Evolutionary conservation across 2,113 vertebrate species (phyloP).

Genomic region (Cyanoliseus patagonus): DNA sequence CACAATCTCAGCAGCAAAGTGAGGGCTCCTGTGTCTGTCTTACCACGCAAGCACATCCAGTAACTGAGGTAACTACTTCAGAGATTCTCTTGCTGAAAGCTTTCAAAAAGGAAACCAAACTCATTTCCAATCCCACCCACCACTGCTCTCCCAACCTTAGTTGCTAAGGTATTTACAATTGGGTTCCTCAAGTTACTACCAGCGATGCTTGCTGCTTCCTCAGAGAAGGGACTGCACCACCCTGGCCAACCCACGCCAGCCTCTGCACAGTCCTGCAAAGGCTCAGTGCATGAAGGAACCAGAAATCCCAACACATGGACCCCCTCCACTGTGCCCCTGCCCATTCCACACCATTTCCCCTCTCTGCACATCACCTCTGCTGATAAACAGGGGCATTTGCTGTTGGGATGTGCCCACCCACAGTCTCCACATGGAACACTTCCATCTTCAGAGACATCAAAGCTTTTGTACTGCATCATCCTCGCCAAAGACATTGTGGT

Average conservation of each 20-base stretch:
- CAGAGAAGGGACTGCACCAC: rapidly evolving
- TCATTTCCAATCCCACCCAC: neutral
- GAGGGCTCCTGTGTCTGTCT: neutral
- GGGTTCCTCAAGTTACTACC: neutral
- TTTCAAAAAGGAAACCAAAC: neutral
- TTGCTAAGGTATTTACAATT: too few species aligned
- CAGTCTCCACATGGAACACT: neutral
- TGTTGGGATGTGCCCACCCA: neutral
- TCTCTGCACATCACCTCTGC: too few species aligned
- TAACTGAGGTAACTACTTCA: neutral
- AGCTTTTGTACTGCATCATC: neutral
- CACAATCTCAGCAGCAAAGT: neutral
- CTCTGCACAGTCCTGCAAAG: neutral
- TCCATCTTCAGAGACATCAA: neutral
- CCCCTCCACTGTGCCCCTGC: neutral
- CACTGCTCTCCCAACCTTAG: neutral
- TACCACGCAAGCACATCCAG: neutral
- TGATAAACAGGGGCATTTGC: rapidly evolving
- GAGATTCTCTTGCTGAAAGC: neutral
- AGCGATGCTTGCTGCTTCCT: neutral
- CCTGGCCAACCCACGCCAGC: neutral
- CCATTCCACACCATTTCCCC: rapidly evolving
- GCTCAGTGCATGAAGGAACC: rapidly evolving
- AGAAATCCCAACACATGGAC: neutral
- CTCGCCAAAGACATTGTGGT: neutral